phyloP scores from a whole-genome alignment of 2,113 vertebrate genomes.

The Anseranas semipalmata region DNA sequence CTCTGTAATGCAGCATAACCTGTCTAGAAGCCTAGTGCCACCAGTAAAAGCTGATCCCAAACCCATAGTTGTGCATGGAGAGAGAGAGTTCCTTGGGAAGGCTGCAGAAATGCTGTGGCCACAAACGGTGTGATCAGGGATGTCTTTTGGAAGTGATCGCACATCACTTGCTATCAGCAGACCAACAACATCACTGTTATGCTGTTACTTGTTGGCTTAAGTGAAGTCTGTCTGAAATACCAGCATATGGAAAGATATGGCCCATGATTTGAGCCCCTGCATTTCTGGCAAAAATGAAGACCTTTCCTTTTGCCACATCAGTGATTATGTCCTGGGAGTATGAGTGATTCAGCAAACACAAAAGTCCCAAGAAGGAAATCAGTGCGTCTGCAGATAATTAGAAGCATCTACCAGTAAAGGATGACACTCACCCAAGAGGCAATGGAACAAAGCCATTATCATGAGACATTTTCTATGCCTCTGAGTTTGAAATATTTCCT shows the following conservation, averaged over 20 bases:
- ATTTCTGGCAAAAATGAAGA: not conserved
- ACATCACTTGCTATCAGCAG: not conserved
- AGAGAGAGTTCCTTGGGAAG: not conserved
- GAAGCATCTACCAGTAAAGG: not conserved
- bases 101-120: not conserved
- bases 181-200: accelerated
- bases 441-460: not conserved
- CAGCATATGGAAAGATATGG: not conserved
- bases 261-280: not conserved
- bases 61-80: not conserved
- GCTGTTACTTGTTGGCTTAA: not conserved
- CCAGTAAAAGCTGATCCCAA: not conserved
- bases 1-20: not conserved
- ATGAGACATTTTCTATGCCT: not conserved
- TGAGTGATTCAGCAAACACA: not conserved
- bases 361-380: not conserved
- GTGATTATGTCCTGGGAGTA: not conserved
- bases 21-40: not conserved
- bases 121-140: not conserved
- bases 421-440: not conserved
- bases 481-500: not conserved
- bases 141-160: not conserved
- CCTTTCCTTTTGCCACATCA: not conserved
- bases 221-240: not conserved
- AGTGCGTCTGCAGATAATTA: not conserved